Conservation (phyloP, 1,140 invertebrate genomes). For the Tetraneura akinire region DNA sequence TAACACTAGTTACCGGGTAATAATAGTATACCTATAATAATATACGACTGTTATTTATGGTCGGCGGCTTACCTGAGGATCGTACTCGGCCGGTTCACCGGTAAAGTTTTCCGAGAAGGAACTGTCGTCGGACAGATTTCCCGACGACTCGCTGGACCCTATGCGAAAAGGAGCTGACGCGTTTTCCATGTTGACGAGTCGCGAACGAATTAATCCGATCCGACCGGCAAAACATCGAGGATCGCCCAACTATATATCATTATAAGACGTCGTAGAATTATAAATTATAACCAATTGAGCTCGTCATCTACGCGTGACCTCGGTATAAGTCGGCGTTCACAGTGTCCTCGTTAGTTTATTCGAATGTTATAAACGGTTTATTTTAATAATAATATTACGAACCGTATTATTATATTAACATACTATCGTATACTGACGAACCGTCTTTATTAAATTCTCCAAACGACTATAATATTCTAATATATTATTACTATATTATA, state of each 20-base stretch:
- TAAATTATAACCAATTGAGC: constrained; percentile 34
- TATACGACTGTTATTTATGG: too few species aligned
- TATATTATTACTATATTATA: too few species aligned
- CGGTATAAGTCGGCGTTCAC: constrained; percentile 6
- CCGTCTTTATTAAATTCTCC: too few species aligned
- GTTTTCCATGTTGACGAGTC: not conserved
- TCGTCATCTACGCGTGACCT: not conserved
- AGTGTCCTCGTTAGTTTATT: too few species aligned
- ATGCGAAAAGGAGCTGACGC: constrained; percentile 13
- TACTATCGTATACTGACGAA: too few species aligned
- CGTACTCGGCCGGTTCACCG: constrained; percentile 55
- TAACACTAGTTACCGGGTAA: too few species aligned
- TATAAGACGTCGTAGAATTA: constrained; percentile 1
- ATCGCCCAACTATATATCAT: too few species aligned
- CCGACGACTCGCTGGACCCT: constrained; percentile 36
- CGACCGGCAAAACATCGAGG: not conserved
- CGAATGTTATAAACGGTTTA: too few species aligned
- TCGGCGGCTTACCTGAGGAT: constrained; percentile 56
- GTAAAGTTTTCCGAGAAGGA: constrained; percentile 54
- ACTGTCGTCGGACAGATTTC: constrained; percentile 44
- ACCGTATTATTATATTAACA: too few species aligned
- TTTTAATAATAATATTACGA: too few species aligned
- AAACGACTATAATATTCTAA: too few species aligned
- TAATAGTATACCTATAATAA: too few species aligned
- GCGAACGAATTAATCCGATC: not conserved